phyloP scores from a whole-genome alignment of 2,113 vertebrate genomes.

The Labrus mixtus region DNA sequence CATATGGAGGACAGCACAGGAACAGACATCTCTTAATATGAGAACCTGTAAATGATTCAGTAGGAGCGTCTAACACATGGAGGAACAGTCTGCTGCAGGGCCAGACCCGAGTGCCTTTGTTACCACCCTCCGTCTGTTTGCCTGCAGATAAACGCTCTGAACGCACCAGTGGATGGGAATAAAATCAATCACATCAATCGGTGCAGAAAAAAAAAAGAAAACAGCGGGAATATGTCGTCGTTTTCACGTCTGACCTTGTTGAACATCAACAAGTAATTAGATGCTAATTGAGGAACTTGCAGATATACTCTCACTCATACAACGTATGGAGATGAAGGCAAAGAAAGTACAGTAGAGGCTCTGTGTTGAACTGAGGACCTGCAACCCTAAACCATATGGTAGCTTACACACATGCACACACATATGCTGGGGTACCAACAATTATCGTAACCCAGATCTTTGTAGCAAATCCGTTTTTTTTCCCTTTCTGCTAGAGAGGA shows the following conservation, averaged over 20 bases:
- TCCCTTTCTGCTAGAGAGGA: constrained; percentile 39
- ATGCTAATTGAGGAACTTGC: constrained; percentile 60
- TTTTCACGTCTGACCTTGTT: constrained; percentile 70
- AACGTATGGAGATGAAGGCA: constrained; percentile 15
- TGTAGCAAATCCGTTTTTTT: constrained; percentile 61
- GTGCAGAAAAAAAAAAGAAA: constrained; percentile 35
- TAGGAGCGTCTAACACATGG: constrained; percentile 71
- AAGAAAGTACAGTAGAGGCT: neutral
- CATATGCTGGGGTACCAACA: constrained; percentile 23
- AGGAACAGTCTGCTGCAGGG: constrained; percentile 68
- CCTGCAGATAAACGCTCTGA: constrained; percentile 55
- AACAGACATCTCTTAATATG: constrained; percentile 64
- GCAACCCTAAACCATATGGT: constrained; percentile 64
- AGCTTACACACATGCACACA: constrained; percentile 26
- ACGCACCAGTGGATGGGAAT: constrained; percentile 56
- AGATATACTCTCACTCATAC: constrained; percentile 10
- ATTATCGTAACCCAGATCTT: constrained; percentile 68
- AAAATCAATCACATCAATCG: constrained; percentile 65
- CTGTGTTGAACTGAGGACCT: constrained; percentile 13
- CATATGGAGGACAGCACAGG: constrained; percentile 66
- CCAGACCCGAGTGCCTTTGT: constrained; percentile 69
- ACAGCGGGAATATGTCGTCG: constrained; percentile 33
- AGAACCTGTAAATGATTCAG: constrained; percentile 70
- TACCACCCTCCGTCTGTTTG: constrained; percentile 74
- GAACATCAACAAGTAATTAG: constrained; percentile 70